Evolutionary conservation across 2,888 invertebrate genomes (phyloP), one percentile per base, ranked within the genome.

Genomic region (Ephialtes manifestator): DNA sequence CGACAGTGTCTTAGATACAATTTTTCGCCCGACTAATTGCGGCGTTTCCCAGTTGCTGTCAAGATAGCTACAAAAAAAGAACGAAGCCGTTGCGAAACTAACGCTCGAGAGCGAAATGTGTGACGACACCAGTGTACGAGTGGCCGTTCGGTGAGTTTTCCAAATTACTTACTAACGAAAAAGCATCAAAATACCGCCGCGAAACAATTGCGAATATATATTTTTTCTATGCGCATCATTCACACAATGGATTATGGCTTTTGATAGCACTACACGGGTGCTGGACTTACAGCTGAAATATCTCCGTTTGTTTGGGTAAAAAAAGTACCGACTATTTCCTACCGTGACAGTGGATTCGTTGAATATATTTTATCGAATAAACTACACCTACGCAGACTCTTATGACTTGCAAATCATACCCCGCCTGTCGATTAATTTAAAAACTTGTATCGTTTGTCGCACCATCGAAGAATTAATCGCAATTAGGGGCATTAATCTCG

Each of bases 51-150:
- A 60, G 48, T 46, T 31, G 63, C 67, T 76, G 75, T 71, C 72
- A 51, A 75, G n/a, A 31, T 43, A 60, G 10, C 18, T 51, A 28
- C 28, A 7, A 24, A 67, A 43, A 55, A 31, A 43, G n/a, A 46
- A 65, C 7, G n/a, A 13, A 75, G 39, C 43, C 43, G 31, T 60
- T 28, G 75, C 43, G 58, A 55, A 74, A 81, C n/a, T 28, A 39
- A 46, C 86, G 82, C 82, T 86, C 87, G 90, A 90, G 31, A 65
- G 35, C 13, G 28, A 60, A 86, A 94, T 94, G 94, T 92, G 93
- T 88, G 94, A 94, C 89, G 94, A 94, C 87, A 93, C 93, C 65
- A 94, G 94, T 85, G 94, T 94, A 87, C 93, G 94, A 85, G 94
- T 94, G 79, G 94, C 94, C 83, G 94, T 94, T 85, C 92, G 94